A percentile compares a stretch with the other conserved stretches of the same genome.
phyloP scores from a whole-genome alignment of 2,888 invertebrate species.

The Heliothis peltigera region DNA sequence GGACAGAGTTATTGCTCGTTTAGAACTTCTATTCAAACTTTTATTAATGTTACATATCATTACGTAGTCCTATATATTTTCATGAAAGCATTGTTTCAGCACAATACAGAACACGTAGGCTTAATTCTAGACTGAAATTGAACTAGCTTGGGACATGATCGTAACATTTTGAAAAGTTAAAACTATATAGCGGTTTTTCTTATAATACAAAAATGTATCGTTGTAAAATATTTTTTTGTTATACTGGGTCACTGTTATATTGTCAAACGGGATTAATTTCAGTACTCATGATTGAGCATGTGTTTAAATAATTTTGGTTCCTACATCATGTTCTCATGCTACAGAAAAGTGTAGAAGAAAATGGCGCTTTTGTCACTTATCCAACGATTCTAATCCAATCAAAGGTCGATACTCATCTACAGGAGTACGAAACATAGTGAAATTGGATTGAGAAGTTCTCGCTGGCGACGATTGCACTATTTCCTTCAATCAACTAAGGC shows the following conservation, averaged over 20 bases:
- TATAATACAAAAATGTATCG: too few relatives aligned
- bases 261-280: too few relatives aligned
- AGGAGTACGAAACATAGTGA: not conserved
- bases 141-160: conserved; percentile 13
- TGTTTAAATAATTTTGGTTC: not conserved
- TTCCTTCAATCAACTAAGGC: not conserved
- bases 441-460: not conserved
- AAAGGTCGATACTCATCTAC: too few relatives aligned
- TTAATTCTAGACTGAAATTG: not conserved
- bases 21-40: not conserved
- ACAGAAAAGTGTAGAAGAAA: conserved; percentile 12
- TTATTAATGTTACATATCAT: not conserved
- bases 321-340: conserved; percentile 10
- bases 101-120: conserved; percentile 15
- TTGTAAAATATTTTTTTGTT: too few relatives aligned
- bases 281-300: too few relatives aligned
- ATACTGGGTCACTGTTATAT: too few relatives aligned
- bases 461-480: conserved; percentile 1
- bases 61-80: conserved; percentile 14
- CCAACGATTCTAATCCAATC: not conserved
- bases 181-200: too few relatives aligned
- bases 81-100: conserved; percentile 14
- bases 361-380: conserved; percentile 18
- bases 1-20: too few relatives aligned
- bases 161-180: too few relatives aligned